These are phyloP conservation scores for Marmota flaviventris DNA, from an alignment of 2,113 vertebrate species.

Conservation along the genomic window DNA sequence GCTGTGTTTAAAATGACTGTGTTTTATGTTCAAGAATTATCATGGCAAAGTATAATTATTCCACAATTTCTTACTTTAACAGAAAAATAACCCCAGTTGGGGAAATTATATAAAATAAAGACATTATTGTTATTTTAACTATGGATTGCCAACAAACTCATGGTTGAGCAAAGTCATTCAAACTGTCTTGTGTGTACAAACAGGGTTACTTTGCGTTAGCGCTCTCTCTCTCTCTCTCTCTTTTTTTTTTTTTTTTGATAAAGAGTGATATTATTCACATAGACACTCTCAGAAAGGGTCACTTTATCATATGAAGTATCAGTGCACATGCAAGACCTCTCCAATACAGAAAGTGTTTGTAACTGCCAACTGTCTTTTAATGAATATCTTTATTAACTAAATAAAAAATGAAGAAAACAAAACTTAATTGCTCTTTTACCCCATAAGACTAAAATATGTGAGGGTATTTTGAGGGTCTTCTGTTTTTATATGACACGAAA, in stretches of 20 bases:
- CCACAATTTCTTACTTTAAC: conserved; percentile 59
- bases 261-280: conserved; percentile 18
- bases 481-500: background rate
- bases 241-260: background rate
- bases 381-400: conserved; percentile 38
- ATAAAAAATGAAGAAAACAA: conserved; percentile 13
- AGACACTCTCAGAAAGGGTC: background rate
- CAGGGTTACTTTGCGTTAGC: background rate
- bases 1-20: conserved; percentile 59
- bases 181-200: conserved; percentile 12
- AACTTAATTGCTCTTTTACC: background rate
- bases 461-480: background rate
- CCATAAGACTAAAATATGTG: background rate
- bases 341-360: background rate
- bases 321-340: background rate
- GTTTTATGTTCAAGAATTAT: conserved; percentile 37
- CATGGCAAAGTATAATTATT: conserved; percentile 15
- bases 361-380: background rate
- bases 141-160: background rate
- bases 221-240: background rate
- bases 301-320: conserved; percentile 32
- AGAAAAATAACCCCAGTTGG: background rate
- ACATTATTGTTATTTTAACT: conserved; percentile 27
- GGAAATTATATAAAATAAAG: conserved; percentile 13
- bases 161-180: background rate